Evolutionary conservation across 2,113 vertebrate genomes (phyloP), one percentile per base, ranked within the genome.

Genomic region (Ranitomeya imitator): DNA sequence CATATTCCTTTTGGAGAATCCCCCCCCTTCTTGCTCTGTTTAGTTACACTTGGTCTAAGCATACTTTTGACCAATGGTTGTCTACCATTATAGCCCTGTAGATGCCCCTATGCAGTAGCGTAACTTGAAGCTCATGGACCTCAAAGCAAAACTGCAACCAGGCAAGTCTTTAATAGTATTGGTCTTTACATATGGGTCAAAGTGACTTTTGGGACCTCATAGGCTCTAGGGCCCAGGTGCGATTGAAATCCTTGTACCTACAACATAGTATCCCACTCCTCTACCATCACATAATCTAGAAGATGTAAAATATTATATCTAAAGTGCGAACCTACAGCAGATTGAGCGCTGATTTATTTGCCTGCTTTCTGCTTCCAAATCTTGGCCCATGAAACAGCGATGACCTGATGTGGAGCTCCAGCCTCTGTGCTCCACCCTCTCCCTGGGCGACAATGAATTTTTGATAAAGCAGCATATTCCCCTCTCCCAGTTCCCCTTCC

Each of bases 391-490:
- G 19, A 55, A 21, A 63, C 59, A 82, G 26, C 57, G 12, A 45
- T 63, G 79, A 63, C 23, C 79, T 63, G 31, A 81, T 59, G 31
- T 18, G 55, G 54, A 26, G 52, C 76, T n/a, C 76, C 21, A 21
- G 57, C 55, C 79, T 26, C 51, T 63, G 31, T 31, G 31, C 16
- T 45, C 79, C 79, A 82, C 79, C 79, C 79, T 61, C 59, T 63
- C 79, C 59, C 79, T 26, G 16, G 59, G 59, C 26, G 79, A 19
- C 57, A 4, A 61, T 37, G 26, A 60, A 59, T 23, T 11, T 60
- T 31, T 61, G 79, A 82, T 82, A 82, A 21, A 15, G 16, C 79
- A 63, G 26, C 59, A 51, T 31, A 21, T 37, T 63, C 31, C 57
- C 79, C 79, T 60, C 55, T 59, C 23, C 79, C 55, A 3, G 21